These are phyloP conservation scores for Dynastes maya DNA, from an alignment of 2,888 invertebrate species.

Conservation along the genomic window DNA sequence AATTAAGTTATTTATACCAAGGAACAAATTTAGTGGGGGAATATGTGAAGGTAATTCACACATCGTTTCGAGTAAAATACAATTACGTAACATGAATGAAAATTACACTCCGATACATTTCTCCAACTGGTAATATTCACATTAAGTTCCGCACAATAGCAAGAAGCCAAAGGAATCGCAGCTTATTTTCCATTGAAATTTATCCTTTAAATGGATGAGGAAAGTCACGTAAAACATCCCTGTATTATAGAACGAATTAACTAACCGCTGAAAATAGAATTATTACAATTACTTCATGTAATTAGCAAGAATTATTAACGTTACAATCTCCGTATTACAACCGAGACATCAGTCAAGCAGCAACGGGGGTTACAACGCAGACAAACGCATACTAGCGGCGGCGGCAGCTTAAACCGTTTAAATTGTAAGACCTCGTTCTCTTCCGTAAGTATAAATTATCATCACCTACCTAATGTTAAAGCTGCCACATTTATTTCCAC, in stretches of 20 bases:
- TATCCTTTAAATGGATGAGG: too few relatives aligned
- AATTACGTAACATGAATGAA: too few relatives aligned
- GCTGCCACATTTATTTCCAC: slow-evolving; percentile 43
- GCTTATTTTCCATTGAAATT: too few relatives aligned
- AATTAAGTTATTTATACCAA: too few relatives aligned
- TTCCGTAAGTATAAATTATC: slow-evolving; percentile 42
- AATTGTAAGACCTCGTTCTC: slow-evolving; percentile 43
- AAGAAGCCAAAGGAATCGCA: too few relatives aligned
- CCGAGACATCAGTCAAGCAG: slow-evolving; percentile 8
- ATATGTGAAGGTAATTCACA: too few relatives aligned
- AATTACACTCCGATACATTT: too few relatives aligned
- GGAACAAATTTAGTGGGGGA: too few relatives aligned
- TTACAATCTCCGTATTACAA: slow-evolving; percentile 11
- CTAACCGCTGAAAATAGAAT: not conserved
- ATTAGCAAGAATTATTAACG: slow-evolving; percentile 9
- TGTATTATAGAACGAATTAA: not conserved
- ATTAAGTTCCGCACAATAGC: too few relatives aligned
- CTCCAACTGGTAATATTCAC: too few relatives aligned
- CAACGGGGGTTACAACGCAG: not conserved
- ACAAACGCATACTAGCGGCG: slow-evolving; percentile 23
- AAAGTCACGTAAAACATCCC: too few relatives aligned
- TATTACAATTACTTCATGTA: not conserved
- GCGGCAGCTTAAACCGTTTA: slow-evolving; percentile 39
- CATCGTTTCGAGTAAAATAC: too few relatives aligned
- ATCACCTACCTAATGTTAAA: slow-evolving; percentile 46